Percentiles rank a stretch among this genome's conserved stretches.
Conservation (phyloP, 1,140 invertebrate genomes). For the Euwallacea similis region DNA sequence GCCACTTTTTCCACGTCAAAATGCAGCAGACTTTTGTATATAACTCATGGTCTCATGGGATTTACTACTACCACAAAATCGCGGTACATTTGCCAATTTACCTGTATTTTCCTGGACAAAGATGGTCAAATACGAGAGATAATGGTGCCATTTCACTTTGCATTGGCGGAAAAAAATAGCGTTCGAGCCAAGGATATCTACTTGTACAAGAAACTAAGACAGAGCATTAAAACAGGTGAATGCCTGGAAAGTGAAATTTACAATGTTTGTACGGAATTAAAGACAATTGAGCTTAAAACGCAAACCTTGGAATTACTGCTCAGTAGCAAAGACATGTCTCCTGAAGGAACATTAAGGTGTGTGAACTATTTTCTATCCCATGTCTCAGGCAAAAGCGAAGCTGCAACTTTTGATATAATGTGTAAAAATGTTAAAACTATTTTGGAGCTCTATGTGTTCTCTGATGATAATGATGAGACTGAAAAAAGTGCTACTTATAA, state of each 20-base stretch:
- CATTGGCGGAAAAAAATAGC: conserved; percentile 83
- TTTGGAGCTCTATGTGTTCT: conserved; percentile 48
- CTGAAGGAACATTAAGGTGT: conserved; percentile 60
- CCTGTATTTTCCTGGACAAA: conserved; percentile 80
- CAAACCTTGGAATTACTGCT: conserved; percentile 73
- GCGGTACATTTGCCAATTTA: conserved; percentile 57
- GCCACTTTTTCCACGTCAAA: conserved; percentile 88
- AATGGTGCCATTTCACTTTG: conserved; percentile 86
- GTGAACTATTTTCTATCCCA: conserved; percentile 54
- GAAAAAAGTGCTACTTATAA: neutral
- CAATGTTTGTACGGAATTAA: conserved; percentile 65
- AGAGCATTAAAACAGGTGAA: conserved; percentile 64
- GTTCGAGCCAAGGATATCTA: conserved; percentile 85
- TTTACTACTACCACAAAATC: conserved; percentile 58
- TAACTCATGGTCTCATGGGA: conserved; percentile 78
- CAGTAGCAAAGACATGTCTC: conserved; percentile 62
- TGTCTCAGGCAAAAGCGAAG: conserved; percentile 39
- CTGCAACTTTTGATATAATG: conserved; percentile 43
- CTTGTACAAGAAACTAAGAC: conserved; percentile 77
- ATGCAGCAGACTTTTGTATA: conserved; percentile 75
- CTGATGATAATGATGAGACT: conserved; percentile 1
- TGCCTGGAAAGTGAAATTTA: conserved; percentile 58
- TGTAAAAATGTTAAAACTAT: conserved; percentile 47
- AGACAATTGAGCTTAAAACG: conserved; percentile 71
- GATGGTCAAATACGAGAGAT: conserved; percentile 80